Evolutionary conservation across 2,888 invertebrate genomes (phyloP), one percentile per base, ranked within the genome.

Genomic region (Philonicus albiceps): DNA sequence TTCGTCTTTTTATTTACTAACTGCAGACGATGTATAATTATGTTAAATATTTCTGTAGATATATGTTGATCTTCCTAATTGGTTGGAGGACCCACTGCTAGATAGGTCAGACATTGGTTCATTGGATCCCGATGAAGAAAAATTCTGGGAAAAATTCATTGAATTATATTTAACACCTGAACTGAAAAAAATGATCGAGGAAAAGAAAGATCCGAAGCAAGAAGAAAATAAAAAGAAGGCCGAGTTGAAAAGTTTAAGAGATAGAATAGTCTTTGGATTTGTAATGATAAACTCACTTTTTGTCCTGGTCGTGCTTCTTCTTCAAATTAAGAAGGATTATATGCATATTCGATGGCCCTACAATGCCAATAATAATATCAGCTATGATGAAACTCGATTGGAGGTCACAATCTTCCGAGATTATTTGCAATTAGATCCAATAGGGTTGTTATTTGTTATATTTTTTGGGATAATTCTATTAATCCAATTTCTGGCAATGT

Each of bases 111-210:
- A 95, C 80, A 93, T 95, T 2, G 95, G 95, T 55, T 95, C 94
- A 89, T 92, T 97, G 64, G 92, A 94, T 0, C 93, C 94, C 16
- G 92, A 93, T 72, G 97, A 98, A 91, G 94, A 94, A 80, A 92
- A 92, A 27, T 98, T 98, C 92, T 98, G 97, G 97, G 94, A 94
- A 86, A 95, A 95, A 84, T 92, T 97, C 84, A 95, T 97, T 85
- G 94, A 94, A 75, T 95, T 95, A 90, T 97, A 97, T 91, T 93
- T 97, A 27, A 93, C 94, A 89, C 97, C 97, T 0, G 93, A 96
- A 81, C 95, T 95, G 88, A 94, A 30, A 88, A 94, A 94, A 75
- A 94, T 95, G 89, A 93, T 94, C 88, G 93, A 93, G 86, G 94
- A 95, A 90, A 93, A 95, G 91, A 94, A 89, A 31, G 80, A 49